phyloP scores from a whole-genome alignment of 2,113 vertebrate genomes.

The Oncorhynchus mykiss region DNA sequence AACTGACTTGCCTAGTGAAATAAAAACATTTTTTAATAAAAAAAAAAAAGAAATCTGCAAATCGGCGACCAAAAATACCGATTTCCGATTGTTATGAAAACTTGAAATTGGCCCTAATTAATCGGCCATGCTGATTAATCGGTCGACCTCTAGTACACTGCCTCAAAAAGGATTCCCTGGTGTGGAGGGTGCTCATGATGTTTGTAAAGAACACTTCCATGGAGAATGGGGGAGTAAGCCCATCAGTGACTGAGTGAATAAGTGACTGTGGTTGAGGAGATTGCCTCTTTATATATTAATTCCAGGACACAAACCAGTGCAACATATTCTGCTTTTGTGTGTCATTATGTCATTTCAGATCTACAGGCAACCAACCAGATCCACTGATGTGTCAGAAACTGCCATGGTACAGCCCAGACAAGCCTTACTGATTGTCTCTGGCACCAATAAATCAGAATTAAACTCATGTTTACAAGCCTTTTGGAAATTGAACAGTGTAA shows the following conservation, averaged over 20 bases:
- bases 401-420: neutral
- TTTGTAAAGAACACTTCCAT: neutral
- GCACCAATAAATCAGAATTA: neutral
- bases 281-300: neutral
- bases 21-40: too few species aligned
- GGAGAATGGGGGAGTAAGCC: too few species aligned
- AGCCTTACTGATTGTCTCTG: neutral
- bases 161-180: neutral
- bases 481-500: neutral
- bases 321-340: neutral
- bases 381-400: constrained; percentile 2
- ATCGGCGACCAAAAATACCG: too few species aligned
- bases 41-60: too few species aligned
- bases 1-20: too few species aligned
- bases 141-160: too few species aligned
- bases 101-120: too few species aligned
- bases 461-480: constrained; percentile 4
- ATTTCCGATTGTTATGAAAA: too few species aligned
- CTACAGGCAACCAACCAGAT: constrained; percentile 14
- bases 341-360: constrained; percentile 6
- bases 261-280: neutral
- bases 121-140: too few species aligned
- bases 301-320: too few species aligned
- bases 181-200: neutral
- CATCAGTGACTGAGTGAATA: too few species aligned